Conservation (phyloP, 92 coral and sea anemone genomes). For the Epizoanthus scotinus region DNA sequence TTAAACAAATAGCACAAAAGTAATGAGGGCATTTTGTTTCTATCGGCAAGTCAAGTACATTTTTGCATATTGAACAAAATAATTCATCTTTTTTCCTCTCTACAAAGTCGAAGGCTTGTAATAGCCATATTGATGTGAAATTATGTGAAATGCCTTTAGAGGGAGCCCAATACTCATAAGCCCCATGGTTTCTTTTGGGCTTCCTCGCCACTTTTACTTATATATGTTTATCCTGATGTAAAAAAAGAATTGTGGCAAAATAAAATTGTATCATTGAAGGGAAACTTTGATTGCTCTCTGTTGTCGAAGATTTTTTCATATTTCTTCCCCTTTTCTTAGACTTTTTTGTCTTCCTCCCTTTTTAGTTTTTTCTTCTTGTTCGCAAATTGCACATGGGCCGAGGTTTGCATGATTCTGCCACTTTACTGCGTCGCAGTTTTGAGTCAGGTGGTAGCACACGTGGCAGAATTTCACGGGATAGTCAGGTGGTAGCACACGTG, state of each 20-base stretch:
- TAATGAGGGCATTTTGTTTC: slow-evolving; percentile 31
- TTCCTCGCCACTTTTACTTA: no score
- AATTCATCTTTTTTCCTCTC: neutral
- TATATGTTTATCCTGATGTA: no score
- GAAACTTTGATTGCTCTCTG: neutral
- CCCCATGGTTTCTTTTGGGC: no score
- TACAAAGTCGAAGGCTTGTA: neutral
- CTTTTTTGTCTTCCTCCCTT: slow-evolving; percentile 4
- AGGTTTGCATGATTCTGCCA: neutral
- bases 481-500: neutral
- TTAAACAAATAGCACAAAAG: slow-evolving; percentile 8
- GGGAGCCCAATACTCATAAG: no score
- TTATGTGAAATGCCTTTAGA: no score
- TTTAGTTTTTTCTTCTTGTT: slow-evolving; percentile 25
- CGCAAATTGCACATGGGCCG: neutral
- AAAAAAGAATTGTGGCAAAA: neutral
- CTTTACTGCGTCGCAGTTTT: neutral
- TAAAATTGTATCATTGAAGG: neutral
- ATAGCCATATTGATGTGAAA: no score
- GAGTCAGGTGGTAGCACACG: no score
- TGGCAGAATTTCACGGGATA: no score
- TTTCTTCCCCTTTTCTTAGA: neutral
- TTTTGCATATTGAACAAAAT: neutral
- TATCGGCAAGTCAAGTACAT: neutral
- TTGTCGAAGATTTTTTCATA: neutral